Conservation (phyloP, 2,888 invertebrate genomes). For the Serripes groenlandicus region DNA sequence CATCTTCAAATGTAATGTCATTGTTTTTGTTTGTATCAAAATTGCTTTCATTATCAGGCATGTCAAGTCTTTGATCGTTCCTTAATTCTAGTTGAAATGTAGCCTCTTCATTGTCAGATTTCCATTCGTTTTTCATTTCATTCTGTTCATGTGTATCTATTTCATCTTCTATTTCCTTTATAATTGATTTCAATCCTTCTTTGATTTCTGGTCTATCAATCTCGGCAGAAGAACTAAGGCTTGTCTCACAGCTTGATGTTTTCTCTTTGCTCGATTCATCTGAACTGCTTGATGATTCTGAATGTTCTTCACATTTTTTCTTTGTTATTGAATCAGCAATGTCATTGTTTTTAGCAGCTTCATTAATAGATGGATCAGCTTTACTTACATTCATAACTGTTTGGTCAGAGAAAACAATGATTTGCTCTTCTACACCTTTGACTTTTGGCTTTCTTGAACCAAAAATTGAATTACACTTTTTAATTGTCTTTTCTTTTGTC, state of each 20-base stretch:
- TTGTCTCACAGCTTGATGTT: no score
- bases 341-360: background rate
- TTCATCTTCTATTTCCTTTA: slow-evolving; percentile 54
- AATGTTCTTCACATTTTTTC: background rate
- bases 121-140: no score
- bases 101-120: no score
- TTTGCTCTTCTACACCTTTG: background rate
- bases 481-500: slow-evolving; percentile 42
- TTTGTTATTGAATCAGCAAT: no score
- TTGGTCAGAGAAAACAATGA: no score
- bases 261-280: background rate
- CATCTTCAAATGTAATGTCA: background rate
- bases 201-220: slow-evolving; percentile 54
- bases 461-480: slow-evolving; percentile 59
- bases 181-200: slow-evolving; percentile 52
- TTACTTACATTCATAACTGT: no score
- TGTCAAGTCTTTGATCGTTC: background rate
- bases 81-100: background rate
- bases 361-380: background rate
- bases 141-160: slow-evolving; percentile 2
- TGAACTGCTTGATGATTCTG: background rate
- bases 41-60: background rate
- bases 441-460: slow-evolving; percentile 1
- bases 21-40: background rate
- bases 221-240: slow-evolving; percentile 52